Conservation (phyloP, 2,113 vertebrate genomes). For the Triplophysa rosa region DNA sequence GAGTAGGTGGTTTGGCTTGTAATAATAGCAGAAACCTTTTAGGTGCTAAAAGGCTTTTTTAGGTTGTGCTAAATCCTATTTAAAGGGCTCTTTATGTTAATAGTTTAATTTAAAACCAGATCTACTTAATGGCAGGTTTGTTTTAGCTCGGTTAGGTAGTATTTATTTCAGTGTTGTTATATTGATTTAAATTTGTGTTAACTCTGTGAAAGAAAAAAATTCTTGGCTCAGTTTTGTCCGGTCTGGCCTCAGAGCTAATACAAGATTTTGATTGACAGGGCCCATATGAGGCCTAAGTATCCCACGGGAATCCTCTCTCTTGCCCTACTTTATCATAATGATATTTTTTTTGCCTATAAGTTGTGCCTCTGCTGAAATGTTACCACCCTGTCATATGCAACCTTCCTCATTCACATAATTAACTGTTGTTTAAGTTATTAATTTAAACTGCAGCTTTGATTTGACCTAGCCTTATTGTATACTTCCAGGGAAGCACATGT, state of each 20-base stretch:
- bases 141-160: background rate
- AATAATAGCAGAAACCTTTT: background rate
- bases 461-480: background rate
- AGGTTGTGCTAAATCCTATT: no score
- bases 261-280: conserved; percentile 22
- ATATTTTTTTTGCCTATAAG: background rate
- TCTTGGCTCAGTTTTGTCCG: background rate
- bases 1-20: background rate
- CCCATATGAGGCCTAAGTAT: background rate
- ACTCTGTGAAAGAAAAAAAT: background rate
- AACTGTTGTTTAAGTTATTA: background rate
- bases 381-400: background rate
- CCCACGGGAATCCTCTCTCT: background rate
- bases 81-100: no score
- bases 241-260: conserved; percentile 4
- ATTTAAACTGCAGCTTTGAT: no score
- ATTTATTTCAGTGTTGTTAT: background rate
- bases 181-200: background rate
- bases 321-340: background rate
- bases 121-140: background rate
- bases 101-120: no score
- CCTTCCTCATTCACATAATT: background rate
- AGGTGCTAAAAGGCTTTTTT: background rate
- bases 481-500: conserved; percentile 4
- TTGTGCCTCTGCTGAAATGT: background rate